Evolutionary conservation across 2,797 vertebrate species (phyloP), one percentile per base, ranked within the genome.

Genomic region (Cryptoprocta ferox): DNA sequence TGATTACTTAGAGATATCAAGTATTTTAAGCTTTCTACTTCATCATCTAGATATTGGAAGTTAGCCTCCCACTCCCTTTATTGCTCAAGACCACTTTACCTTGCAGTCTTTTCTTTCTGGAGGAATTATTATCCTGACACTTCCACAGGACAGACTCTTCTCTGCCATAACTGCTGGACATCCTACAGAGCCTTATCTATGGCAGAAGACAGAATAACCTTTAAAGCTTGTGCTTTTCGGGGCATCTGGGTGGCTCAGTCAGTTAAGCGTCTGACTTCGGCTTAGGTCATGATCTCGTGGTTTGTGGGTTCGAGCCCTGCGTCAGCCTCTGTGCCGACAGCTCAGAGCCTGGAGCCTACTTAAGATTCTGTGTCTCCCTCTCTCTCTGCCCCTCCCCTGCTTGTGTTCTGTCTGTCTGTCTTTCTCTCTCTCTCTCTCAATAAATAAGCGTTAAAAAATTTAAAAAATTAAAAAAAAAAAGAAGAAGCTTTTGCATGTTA

Each of bases 1-100:
- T 91, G 56, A 89, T 83, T 95, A 82, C 66, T 88, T 87, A 65
- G 37, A 28, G 56, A 75, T 80, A 68, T 84, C 18, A 45, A 39
- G 19, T 71, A n/a, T 90, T 80, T 94, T 39, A 50, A 90, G 56
- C 32, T 68, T 94, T 93, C n/a, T 83, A 5, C 63, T 93, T 87
- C 91, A 50, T 71, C 10, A 1, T 45, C 39, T 39, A 56, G 83
- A 66, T 45, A 10, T 18, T 75, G 39, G 63, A 87, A 92, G 19
- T n/a, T 16, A 63, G 56, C 56, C 53, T 95, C 59, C 66, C 50
- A 45, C 86, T 92, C 66, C 14, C 9, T 71, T 75, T n/a, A 76
- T 83, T 42, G 28, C 70, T 89, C 56, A 48, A 18, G 2, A 14
- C 35, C 30, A 19, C 50, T 56, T 91, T 73, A 8, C 35, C 15